Evolutionary conservation across 2,888 invertebrate genomes (phyloP).

Genomic region (Scrobipalpa costella): DNA sequence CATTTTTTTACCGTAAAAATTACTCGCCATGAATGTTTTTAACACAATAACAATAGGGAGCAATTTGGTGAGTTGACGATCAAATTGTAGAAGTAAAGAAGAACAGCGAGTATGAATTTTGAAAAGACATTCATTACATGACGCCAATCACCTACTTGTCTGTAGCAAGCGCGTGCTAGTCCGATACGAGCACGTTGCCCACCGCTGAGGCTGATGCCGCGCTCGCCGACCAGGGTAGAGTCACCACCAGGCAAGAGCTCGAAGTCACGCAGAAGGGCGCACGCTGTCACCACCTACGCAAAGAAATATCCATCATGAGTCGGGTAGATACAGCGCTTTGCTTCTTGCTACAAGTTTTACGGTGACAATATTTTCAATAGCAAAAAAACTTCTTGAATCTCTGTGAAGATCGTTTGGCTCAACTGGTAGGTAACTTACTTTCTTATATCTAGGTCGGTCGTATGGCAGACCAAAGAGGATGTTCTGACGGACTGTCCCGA

Average conservation of each 20-base stretch:
- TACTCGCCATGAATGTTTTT: no score
- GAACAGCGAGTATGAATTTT: no score
- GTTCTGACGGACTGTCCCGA: constrained; percentile 87
- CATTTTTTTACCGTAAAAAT: no score
- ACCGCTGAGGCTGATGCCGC: constrained; percentile 88
- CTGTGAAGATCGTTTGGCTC: neutral
- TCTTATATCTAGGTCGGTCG: constrained; percentile 75
- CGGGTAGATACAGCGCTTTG: no score
- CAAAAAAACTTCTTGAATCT: neutral
- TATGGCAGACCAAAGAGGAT: constrained; percentile 88
- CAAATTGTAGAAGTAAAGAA: no score
- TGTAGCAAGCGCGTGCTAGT: constrained; percentile 88
- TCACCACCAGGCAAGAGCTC: constrained; percentile 86
- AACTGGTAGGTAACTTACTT: constrained; percentile 57
- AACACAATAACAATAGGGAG: no score
- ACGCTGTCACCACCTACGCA: constrained; percentile 78
- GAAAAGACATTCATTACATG: no score
- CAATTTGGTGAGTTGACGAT: no score
- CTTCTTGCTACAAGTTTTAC: no score
- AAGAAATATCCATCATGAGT: no score
- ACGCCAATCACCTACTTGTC: constrained; percentile 76
- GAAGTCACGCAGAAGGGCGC: constrained; percentile 85
- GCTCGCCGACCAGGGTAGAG: constrained; percentile 87
- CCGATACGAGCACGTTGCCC: constrained; percentile 91
- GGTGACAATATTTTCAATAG: no score